A percentile compares a stretch with the other conserved stretches of the same genome.
These are phyloP conservation scores for Torymus aiolomorphi DNA, from an alignment of 2,888 invertebrate species.

Conservation along the genomic window DNA sequence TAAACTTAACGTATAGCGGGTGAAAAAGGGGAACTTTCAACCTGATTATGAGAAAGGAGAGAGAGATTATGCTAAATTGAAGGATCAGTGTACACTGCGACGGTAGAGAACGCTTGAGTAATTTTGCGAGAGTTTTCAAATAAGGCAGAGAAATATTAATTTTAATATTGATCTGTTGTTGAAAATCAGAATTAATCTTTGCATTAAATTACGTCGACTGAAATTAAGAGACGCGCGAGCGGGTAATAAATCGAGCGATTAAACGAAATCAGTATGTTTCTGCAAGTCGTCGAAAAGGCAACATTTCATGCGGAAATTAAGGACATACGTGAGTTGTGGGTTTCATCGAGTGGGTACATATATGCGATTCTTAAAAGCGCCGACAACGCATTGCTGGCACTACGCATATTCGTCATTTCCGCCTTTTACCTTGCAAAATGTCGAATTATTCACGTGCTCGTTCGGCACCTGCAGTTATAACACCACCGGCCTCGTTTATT, in stretches of 20 bases:
- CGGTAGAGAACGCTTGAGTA: too few relatives aligned
- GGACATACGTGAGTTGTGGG: constrained; percentile 3
- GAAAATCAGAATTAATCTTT: too few relatives aligned
- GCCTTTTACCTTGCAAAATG: constrained; percentile 3
- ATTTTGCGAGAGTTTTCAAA: too few relatives aligned
- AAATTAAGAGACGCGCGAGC: constrained; percentile 19
- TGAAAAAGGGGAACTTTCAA: too few relatives aligned
- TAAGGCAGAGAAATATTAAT: too few relatives aligned
- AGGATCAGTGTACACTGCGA: too few relatives aligned
- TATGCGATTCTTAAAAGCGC: constrained; percentile 7
- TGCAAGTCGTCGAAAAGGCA: background rate
- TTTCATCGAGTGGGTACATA: too few relatives aligned
- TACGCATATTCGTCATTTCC: constrained; percentile 21
- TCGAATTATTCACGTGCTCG: constrained; percentile 17
- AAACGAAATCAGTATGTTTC: background rate
- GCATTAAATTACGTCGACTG: background rate
- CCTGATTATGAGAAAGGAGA: too few relatives aligned
- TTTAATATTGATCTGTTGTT: too few relatives aligned
- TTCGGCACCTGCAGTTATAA: background rate
- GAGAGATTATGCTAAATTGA: too few relatives aligned
- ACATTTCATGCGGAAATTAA: constrained; percentile 6
- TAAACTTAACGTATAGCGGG: too few relatives aligned
- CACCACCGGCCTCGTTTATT: background rate
- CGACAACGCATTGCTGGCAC: background rate
- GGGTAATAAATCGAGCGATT: constrained; percentile 11